Evolutionary conservation across 1,140 invertebrate genomes (phyloP).

Genomic region (Lasioglossum albipes): DNA sequence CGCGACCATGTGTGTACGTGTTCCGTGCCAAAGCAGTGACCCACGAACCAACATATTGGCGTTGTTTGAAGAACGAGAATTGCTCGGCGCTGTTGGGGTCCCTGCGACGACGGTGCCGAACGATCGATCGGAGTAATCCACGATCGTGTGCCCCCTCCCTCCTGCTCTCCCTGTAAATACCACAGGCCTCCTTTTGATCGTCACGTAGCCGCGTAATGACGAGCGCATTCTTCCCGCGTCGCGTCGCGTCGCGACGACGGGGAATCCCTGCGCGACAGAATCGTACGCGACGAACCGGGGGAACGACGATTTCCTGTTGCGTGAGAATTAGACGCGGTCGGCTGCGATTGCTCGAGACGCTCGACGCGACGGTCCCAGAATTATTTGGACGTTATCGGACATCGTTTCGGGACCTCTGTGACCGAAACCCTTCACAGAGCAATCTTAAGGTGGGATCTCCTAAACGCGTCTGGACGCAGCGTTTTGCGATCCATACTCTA

Average conservation of each 20-base stretch:
- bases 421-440: no score
- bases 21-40: slow-evolving; percentile 70
- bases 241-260: slow-evolving; percentile 7
- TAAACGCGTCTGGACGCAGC: no score
- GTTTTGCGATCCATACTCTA: no score
- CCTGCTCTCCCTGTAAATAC: slow-evolving; percentile 42
- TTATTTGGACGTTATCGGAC: no score
- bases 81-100: slow-evolving; percentile 61
- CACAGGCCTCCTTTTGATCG: slow-evolving; percentile 49
- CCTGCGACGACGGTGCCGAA: slow-evolving; percentile 40
- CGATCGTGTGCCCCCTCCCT: slow-evolving; percentile 29
- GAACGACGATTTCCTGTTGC: slow-evolving; percentile 32
- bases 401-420: no score
- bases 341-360: no score
- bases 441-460: no score
- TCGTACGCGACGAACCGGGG: slow-evolving; percentile 20
- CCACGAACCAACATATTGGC: slow-evolving; percentile 75
- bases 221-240: slow-evolving; percentile 36
- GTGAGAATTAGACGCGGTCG: no score
- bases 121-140: slow-evolving; percentile 56
- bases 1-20: slow-evolving; percentile 57
- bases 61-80: slow-evolving; percentile 75
- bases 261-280: slow-evolving; percentile 9
- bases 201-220: slow-evolving; percentile 58
- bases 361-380: no score